Base-by-base conservation (phyloP, 2,113 vertebrate genomes). In the Psephotus haematonotus region DNA sequence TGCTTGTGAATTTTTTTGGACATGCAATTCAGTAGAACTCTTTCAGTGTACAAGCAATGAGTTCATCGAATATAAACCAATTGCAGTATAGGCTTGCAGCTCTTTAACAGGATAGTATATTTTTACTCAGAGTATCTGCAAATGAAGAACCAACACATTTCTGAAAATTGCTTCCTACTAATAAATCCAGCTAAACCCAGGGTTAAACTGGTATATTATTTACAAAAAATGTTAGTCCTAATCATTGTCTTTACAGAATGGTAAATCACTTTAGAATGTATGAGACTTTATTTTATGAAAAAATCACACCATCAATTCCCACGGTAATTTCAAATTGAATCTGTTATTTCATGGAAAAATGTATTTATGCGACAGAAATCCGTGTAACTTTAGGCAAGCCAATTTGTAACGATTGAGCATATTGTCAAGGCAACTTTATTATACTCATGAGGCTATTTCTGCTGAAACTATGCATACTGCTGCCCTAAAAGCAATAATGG, bases 331-430 rank as follows among this genome's bases (percentile, higher is more conserved):
- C 31, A 87, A 93, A 92, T 68, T 86, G 46, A 84, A 95, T 43
- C 28, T 79, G 33, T 78, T 94, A 68, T 90, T 88, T 91, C 4
- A 5, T n/a, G 28, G 63, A 72, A 89, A 93, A 96, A 87, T 43
- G 46, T 92, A 65, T 89, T 84, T 86, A 60, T 68, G 33, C 80
- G 83, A 83, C 35, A 33, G 85, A 84, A 72, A 77, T 87, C 72
- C 92, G 23, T 62, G 43, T 95, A 93, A 83, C 43, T 87, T 81
- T 6, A 92, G 94, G 88, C 92, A 83, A 64, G 90, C 65, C 94
- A 96, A 74, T 90, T 91, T 84, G 39, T 91, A 57, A 82, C 64
- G 83, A 79, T 88, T 60, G 93, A 91, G 25, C 10, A 47, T 90
- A 91, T 78, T 87, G 65, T 95, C 71, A 82, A 87, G 72, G 19